Percentiles rank a stretch among this genome's conserved stretches.
These are phyloP conservation scores for Stichodactyla mertensii DNA, from an alignment of 64 coral and sea anemone genomes.

Conservation along the genomic window DNA sequence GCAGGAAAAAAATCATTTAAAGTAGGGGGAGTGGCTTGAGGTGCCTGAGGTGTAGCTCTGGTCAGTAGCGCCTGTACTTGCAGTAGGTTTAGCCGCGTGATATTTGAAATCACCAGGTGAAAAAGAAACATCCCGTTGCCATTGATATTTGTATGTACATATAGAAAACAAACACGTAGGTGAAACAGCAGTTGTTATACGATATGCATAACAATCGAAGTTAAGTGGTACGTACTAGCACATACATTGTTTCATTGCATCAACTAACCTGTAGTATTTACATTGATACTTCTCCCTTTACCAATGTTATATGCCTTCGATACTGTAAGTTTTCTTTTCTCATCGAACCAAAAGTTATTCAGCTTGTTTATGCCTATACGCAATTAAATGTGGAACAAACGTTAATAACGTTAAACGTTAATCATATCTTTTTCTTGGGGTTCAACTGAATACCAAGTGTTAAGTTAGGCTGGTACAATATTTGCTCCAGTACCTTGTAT, in stretches of 20 bases:
- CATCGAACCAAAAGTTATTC: constrained; percentile 43
- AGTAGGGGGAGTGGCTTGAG: constrained; percentile 25
- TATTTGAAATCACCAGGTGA: constrained; percentile 45
- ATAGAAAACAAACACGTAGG: background rate
- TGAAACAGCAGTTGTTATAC: too few species aligned
- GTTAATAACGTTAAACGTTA: too few species aligned
- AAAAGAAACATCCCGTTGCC: constrained; percentile 34
- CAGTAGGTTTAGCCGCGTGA: constrained; percentile 15
- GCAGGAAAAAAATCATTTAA: constrained; percentile 31
- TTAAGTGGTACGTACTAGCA: background rate
- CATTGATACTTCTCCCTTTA: constrained; percentile 14
- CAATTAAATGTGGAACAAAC: constrained; percentile 8
- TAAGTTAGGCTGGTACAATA: too few species aligned
- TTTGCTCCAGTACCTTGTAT: too few species aligned
- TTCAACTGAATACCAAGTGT: background rate
- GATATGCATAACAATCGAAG: background rate
- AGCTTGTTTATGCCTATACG: constrained; percentile 30
- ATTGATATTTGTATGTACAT: constrained; percentile 32
- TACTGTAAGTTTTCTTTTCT: constrained; percentile 16
- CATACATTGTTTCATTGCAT: constrained; percentile 29
- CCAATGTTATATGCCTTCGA: constrained; percentile 50
- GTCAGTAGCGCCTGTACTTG: constrained; percentile 27
- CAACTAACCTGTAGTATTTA: constrained; percentile 33
- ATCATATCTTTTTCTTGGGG: background rate
- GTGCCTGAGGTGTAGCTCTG: constrained; percentile 10